These are phyloP conservation scores for Aphyosemion australe DNA, from an alignment of 2,113 vertebrate species.

Conservation along the genomic window DNA sequence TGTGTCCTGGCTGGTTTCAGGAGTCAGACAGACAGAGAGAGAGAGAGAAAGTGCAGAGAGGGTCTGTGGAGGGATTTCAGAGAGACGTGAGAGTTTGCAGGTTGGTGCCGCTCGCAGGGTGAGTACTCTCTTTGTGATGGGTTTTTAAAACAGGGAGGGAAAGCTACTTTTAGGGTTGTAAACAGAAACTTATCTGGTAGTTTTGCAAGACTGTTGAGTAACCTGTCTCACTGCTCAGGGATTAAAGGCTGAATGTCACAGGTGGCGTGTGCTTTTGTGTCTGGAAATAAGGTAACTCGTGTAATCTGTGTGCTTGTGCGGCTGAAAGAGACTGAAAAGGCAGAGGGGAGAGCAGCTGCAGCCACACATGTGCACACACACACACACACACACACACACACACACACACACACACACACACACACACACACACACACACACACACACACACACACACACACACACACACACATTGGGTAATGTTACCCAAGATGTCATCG, in stretches of 20 bases:
- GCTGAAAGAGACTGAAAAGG: conserved; percentile 16
- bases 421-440: neutral
- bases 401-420: neutral
- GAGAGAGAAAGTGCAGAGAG: conserved; percentile 29
- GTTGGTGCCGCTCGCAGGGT: conserved; percentile 56
- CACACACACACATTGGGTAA: neutral
- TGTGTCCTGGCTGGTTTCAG: conserved; percentile 52
- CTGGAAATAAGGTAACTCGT: conserved; percentile 26
- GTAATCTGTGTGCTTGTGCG: conserved; percentile 16
- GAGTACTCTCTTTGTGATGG: conserved; percentile 35
- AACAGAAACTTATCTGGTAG: neutral
- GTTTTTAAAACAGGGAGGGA: conserved; percentile 6
- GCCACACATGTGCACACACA: neutral
- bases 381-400: neutral
- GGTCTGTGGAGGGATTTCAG: conserved; percentile 36
- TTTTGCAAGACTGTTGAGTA: conserved; percentile 33
- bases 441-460: neutral
- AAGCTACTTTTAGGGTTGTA: neutral
- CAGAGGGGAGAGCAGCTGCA: conserved; percentile 9
- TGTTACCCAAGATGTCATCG: neutral
- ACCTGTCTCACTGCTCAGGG: conserved; percentile 54
- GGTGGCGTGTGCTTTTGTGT: neutral
- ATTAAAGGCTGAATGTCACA: conserved; percentile 25
- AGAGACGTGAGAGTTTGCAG: conserved; percentile 44
- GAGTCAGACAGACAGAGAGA: conserved; percentile 25